phyloP scores from a whole-genome alignment of 2,888 invertebrate genomes.

The Aelia acuminata region DNA sequence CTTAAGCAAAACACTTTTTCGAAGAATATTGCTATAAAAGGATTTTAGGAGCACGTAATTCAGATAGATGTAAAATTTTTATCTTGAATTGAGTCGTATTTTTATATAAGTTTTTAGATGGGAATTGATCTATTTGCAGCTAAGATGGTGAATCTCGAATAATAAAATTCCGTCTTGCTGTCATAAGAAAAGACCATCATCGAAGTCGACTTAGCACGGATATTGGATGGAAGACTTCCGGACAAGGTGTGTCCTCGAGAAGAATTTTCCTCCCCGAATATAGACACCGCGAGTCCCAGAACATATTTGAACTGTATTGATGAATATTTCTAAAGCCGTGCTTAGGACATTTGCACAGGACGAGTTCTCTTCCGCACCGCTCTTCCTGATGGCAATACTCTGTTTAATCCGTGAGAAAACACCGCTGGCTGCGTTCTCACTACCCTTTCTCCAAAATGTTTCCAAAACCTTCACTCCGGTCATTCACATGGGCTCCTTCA shows the following conservation, averaged over 20 bases:
- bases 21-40: no score
- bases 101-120: no score
- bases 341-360: conserved; percentile 29
- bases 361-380: background rate
- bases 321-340: conserved; percentile 24
- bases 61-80: no score
- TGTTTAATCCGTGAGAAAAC: conserved; percentile 12
- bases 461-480: background rate
- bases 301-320: background rate
- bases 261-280: background rate
- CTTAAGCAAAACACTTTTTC: no score
- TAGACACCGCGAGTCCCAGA: background rate
- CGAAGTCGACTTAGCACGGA: background rate
- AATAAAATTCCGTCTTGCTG: background rate
- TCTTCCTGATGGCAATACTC: background rate
- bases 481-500: background rate
- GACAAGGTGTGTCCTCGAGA: background rate
- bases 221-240: background rate
- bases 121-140: background rate
- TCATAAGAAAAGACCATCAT: background rate
- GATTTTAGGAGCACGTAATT: no score
- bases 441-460: background rate
- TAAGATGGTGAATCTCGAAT: background rate
- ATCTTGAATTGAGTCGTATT: no score
- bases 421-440: background rate